phyloP scores from a whole-genome alignment of 2,888 invertebrate species.

The Danaus chrysippus region DNA sequence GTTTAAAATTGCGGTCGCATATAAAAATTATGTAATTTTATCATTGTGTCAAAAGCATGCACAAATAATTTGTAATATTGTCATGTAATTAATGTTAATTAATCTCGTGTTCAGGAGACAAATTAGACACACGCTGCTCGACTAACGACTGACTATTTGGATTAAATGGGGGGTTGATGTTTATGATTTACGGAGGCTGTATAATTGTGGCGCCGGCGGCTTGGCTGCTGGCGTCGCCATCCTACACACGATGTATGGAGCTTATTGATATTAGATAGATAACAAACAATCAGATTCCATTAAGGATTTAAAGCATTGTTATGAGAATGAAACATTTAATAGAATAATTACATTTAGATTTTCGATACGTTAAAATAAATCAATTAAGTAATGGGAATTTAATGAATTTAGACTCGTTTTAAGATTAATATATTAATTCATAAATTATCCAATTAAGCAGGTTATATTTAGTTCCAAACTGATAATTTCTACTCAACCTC shows the following conservation, averaged over 20 bases:
- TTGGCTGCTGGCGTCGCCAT: constrained; percentile 48
- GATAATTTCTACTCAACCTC: too few relatives aligned
- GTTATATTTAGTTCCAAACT: too few relatives aligned
- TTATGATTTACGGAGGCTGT: constrained; percentile 77
- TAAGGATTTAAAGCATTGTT: neutral
- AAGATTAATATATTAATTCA: too few relatives aligned
- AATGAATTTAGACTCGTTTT: too few relatives aligned
- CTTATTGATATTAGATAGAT: constrained; percentile 1
- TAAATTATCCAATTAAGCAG: too few relatives aligned
- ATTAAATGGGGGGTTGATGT: constrained; percentile 79
- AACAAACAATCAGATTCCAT: neutral
- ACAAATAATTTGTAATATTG: constrained; percentile 46
- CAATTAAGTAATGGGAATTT: too few relatives aligned
- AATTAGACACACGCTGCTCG: constrained; percentile 77
- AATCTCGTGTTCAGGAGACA: constrained; percentile 76
- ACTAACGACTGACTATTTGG: constrained; percentile 78
- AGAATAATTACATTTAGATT: too few relatives aligned
- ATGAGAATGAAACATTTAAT: too few relatives aligned
- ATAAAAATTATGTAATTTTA: constrained; percentile 7
- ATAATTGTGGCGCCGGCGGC: constrained; percentile 75
- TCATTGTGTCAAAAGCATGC: constrained; percentile 15
- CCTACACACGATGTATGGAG: constrained; percentile 17
- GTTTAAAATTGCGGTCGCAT: neutral
- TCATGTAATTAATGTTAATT: constrained; percentile 76
- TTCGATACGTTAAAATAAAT: too few relatives aligned